phyloP scores from a whole-genome alignment of 2,888 invertebrate genomes.

The Oscheius myriophilus region DNA sequence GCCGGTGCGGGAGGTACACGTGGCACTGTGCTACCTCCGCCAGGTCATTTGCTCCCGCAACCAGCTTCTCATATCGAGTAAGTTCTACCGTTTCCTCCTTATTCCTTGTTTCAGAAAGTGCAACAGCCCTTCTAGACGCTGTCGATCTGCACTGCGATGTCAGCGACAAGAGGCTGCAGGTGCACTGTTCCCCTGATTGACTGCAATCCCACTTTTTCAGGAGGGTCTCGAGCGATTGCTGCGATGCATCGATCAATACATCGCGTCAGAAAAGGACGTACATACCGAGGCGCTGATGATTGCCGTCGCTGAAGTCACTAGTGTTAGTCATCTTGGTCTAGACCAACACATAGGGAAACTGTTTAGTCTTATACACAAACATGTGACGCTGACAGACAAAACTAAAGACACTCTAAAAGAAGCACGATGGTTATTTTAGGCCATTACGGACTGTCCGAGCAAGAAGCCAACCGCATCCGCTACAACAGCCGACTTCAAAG shows the following conservation, averaged over 20 bases:
- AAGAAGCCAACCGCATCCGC: conserved; percentile 8
- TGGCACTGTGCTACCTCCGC: conserved; percentile 31
- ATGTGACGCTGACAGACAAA: neutral
- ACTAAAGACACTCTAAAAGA: no score
- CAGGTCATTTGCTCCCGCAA: conserved; percentile 28
- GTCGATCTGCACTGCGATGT: conserved; percentile 43
- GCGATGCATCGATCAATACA: conserved; percentile 26
- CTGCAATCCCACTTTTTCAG: neutral
- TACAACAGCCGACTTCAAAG: conserved; percentile 6
- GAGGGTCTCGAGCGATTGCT: conserved; percentile 22
- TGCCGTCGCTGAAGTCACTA: conserved; percentile 24
- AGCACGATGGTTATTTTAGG: conserved; percentile 11
- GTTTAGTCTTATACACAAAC: neutral
- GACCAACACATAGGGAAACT: neutral
- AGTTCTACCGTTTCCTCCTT: neutral
- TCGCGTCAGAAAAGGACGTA: conserved; percentile 5
- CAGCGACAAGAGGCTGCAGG: conserved; percentile 29
- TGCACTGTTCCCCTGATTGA: neutral
- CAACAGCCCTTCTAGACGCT: conserved; percentile 45
- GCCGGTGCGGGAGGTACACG: conserved; percentile 23
- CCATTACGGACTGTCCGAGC: conserved; percentile 25
- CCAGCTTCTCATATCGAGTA: conserved; percentile 20
- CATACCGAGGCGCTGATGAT: conserved; percentile 27
- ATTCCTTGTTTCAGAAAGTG: conserved; percentile 36
- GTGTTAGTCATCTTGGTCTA: conserved; percentile 19